Evolutionary conservation across 2,888 invertebrate genomes (phyloP), one percentile per base, ranked within the genome.

Genomic region (Brenthis ino): DNA sequence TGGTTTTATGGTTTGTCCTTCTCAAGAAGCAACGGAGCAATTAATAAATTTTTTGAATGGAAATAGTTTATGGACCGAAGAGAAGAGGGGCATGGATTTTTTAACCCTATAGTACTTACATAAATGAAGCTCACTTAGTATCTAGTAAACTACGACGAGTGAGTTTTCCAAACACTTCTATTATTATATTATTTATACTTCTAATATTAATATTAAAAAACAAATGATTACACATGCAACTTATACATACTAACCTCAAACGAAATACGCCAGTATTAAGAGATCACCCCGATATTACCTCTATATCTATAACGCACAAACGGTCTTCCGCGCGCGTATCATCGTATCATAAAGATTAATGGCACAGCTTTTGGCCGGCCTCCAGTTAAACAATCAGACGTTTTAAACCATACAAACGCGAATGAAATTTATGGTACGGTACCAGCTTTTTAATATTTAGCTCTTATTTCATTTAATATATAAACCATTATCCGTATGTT

Each of bases 371-470:
- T 89, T 91, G 91, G 91, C 88, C 48, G 69, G 67, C 63, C 74
- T 82, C 91, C 91, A 91, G 85, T 77, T 86, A 88, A 88, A 86
- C 90, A 87, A 89, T 91, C 89, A 86, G 81, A 75, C 85, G 82
- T 80, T 82, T 82, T 81, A 78, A 84, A 82, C 79, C 78, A 83
- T 75, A 84, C 79, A 87, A 86, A 88, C 83, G 84, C 80, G 79
- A 68, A 79, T 75, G 77, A 77, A 83, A 86, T 89, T 86, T 88
- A 89, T 87, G 80, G 83, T 81, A 79, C 75, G 84, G 0, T 82
- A 82, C 80, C 76, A 75, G 78, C 74, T 82, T 85, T 86, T 87
- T 87, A 83, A 84, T 79, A 76, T 81, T 79, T 79, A 81, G 76
- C 77, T 84, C 81, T 80, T 81, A 80, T 82, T 83, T 83, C 75